Evolutionary conservation across 2,113 vertebrate genomes (phyloP), one percentile per base, ranked within the genome.

Genomic region (Hystrix brachyura): DNA sequence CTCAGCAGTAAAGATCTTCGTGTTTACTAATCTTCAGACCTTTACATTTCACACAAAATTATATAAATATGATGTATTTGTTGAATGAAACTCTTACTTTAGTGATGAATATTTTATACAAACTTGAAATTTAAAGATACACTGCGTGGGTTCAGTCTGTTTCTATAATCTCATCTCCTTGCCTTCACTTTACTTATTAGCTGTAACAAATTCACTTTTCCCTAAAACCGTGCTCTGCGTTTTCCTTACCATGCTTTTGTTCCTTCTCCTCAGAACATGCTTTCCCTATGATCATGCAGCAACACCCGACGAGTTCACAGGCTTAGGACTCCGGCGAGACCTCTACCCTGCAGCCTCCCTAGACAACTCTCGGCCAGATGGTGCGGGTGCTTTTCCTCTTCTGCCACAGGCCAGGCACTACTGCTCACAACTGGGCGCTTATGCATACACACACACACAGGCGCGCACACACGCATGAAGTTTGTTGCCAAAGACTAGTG

Each of bases 31-130:
- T 64, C 34, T 71, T 85, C 13, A 67, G 11, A 83, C 7, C 32
- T 87, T 94, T 86, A 67, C 51, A 94, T 84, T 69, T 72, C 85
- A 90, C 6, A 19, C 53, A 65, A 53, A 88, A 92, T 57, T 82
- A 76, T 67, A 34, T 5, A 59, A 72, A 85, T 21, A 25, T 4
- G 13, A 53, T 21, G 21, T 60, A 72, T 32, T 59, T 81, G 1
- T 74, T 79, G 38, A 85, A 59, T 57, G 3, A 96, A 74, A 43
- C 3, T 60, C 10, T 46, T 43, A 57, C 87, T 5, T 90, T 38
- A 93, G 67, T 14, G 4, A 82, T 78, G 25, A 7, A 29, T 59
- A n/a, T 18, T 80, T 55, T n/a, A 48, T n/a, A 29, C 8, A 10
- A 93, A 38, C 38, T 84, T 94, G 55, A 86, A 86, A 29, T 59